Evolutionary conservation across 2,113 vertebrate genomes (phyloP).

Genomic region (Coregonus clupeaformis): DNA sequence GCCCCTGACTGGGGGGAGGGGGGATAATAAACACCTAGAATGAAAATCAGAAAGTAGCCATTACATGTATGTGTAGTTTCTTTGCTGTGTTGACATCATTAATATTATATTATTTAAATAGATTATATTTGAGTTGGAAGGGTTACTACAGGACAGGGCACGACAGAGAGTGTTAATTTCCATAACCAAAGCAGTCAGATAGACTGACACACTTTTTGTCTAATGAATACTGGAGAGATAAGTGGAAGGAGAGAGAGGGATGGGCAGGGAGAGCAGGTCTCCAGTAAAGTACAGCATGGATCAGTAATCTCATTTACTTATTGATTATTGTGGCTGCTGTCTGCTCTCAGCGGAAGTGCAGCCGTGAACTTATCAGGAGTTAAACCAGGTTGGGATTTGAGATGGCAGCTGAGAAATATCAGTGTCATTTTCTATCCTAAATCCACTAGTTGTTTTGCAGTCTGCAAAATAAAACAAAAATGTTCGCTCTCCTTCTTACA

Average conservation of each 20-base stretch:
- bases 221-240: neutral
- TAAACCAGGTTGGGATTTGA: constrained; percentile 11
- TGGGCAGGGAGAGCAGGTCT: neutral
- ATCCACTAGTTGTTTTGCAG: too few relatives aligned
- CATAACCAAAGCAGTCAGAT: neutral
- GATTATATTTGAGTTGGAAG: neutral
- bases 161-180: neutral
- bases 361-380: neutral
- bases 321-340: too few relatives aligned
- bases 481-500: neutral
- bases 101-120: neutral
- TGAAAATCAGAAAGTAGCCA: too few relatives aligned
- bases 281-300: neutral
- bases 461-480: neutral
- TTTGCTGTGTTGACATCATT: neutral
- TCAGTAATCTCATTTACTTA: neutral
- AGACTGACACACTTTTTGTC: neutral
- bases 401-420: neutral
- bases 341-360: neutral
- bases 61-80: neutral
- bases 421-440: neutral
- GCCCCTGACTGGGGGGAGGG: neutral
- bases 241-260: neutral
- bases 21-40: constrained; percentile 31
- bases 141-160: neutral